A percentile compares a stretch with the other conserved stretches of the same genome.
Conservation (phyloP, 2,113 vertebrate genomes). For the Megalops atlanticus region DNA sequence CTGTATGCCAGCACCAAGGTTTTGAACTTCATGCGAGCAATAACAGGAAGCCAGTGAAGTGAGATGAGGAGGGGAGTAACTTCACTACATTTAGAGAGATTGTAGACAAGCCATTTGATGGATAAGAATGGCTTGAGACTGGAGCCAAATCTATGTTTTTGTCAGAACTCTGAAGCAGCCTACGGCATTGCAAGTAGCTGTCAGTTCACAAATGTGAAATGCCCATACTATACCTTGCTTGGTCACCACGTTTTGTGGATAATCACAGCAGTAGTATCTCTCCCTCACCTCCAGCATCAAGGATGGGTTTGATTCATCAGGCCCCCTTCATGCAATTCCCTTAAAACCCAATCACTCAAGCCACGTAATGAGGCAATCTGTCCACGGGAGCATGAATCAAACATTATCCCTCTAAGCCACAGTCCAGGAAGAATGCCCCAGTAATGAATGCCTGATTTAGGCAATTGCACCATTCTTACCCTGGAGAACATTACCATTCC, state of each 20-base stretch:
- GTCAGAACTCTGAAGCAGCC: too few species aligned
- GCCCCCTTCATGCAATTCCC: slow-evolving; percentile 62
- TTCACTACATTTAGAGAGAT: too few species aligned
- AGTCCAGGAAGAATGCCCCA: slow-evolving; percentile 53
- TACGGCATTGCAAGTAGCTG: too few species aligned
- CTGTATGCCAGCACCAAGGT: too few species aligned
- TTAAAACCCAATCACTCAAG: slow-evolving; percentile 70
- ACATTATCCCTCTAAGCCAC: slow-evolving; percentile 56
- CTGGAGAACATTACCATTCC: slow-evolving; percentile 51
- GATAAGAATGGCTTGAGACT: too few species aligned
- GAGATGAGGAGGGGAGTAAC: too few species aligned
- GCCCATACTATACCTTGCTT: neutral
- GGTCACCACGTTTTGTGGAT: neutral
- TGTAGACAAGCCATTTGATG: too few species aligned
- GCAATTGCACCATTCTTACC: slow-evolving; percentile 50
- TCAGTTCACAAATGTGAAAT: too few species aligned
- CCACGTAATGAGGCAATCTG: slow-evolving; percentile 68
- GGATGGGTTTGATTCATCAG: slow-evolving; percentile 74
- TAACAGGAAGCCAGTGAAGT: too few species aligned
- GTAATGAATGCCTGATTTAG: slow-evolving; percentile 51
- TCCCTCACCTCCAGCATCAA: slow-evolving; percentile 41
- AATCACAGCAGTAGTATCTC: neutral
- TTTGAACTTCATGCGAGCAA: too few species aligned
- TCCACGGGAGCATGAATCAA: slow-evolving; percentile 54
- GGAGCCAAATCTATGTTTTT: too few species aligned